These are phyloP conservation scores for Agriotes lineatus DNA, from an alignment of 2,888 invertebrate species.

Conservation along the genomic window DNA sequence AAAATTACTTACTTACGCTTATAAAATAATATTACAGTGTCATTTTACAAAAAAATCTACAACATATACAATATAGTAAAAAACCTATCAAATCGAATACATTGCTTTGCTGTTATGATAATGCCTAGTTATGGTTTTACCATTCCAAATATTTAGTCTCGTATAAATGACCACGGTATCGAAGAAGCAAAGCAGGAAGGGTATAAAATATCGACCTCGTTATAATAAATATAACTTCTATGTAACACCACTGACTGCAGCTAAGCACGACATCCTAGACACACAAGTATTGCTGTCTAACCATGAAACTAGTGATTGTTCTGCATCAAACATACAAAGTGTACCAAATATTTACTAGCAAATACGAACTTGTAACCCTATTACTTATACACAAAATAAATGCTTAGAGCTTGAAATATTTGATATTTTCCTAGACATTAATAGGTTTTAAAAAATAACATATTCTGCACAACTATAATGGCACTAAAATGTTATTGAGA, in stretches of 20 bases:
- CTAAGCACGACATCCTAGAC: slow-evolving; percentile 46
- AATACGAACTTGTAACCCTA: slow-evolving; percentile 3
- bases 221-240: slow-evolving; percentile 34
- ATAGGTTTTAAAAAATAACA: slow-evolving; percentile 31
- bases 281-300: slow-evolving; percentile 53
- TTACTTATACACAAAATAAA: slow-evolving; percentile 22
- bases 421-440: slow-evolving; percentile 16
- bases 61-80: slow-evolving; percentile 15
- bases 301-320: slow-evolving; percentile 54
- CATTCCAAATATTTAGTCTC: neutral
- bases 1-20: slow-evolving; percentile 1
- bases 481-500: slow-evolving; percentile 35
- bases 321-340: slow-evolving; percentile 32
- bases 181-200: slow-evolving; percentile 5
- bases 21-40: slow-evolving; percentile 9
- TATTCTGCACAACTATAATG: slow-evolving; percentile 35
- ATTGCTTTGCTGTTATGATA: neutral
- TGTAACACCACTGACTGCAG: slow-evolving; percentile 48
- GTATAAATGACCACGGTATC: neutral
- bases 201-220: slow-evolving; percentile 7
- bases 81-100: slow-evolving; percentile 2
- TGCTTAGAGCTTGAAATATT: slow-evolving; percentile 14
- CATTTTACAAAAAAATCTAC: slow-evolving; percentile 17
- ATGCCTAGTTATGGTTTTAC: neutral
- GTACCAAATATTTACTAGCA: slow-evolving; percentile 21